Base-by-base conservation (phyloP, 2,888 invertebrate species). In the Drosophila ezoana region DNA sequence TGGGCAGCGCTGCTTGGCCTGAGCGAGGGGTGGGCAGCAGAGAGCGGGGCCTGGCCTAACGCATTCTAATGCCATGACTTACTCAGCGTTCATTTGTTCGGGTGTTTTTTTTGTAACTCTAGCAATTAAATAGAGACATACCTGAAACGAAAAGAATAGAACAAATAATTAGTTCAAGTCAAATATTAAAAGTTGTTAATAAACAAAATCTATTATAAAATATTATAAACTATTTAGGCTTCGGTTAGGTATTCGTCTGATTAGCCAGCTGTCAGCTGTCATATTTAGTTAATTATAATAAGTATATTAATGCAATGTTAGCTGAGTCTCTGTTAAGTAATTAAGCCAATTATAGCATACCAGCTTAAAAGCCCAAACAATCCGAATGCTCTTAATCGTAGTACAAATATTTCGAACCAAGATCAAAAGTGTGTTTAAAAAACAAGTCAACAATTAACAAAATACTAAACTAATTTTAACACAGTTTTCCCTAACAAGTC, bases 51-150 rank as follows among this genome's bases (percentile, higher is more conserved):
- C 47, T 44, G 54, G 53, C 52, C 56, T 38, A 66, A 59, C 60
- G 61, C 60, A 62, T 72, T 66, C 66, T 59, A 62, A 52, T 68
- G 32, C 63, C 65, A 48, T 59, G 58, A 81, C 81, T 87, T 85
- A 84, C 87, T 79, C 85, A 85, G 82, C 33, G 40, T 38, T 47
- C 5, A 43, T 54, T 14, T 35, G 37, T 40, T 37, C 45, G 43
- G 13, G 18, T 8, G 6, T 23, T 28, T 8, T 28, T 28, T 28
- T 28, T 28, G n/a, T 8, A 8, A 28, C 8, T 53, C 32, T 14
- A 35, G 48, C 53, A 58, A 10, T 41, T 38, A 18, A 54, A 54
- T 41, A 35, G 14, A 74, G n/a, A 79, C 79, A 64, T 74, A 76
- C 75, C 75, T 76, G 75, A 13, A 76, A 74, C 23, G 48, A 73